Evolutionary conservation across 2,113 vertebrate genomes (phyloP).

Genomic region (Macaca fascicularis): T2T-MFA8v1.1 NC_088381.1:44164501-44165000

Average conservation of each 20-base stretch:
- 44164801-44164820: slow-evolving; percentile 37
- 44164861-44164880: slow-evolving; percentile 76
- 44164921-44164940: slow-evolving; percentile 50
- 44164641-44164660: slow-evolving; percentile 74
- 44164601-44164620: slow-evolving; percentile 66
- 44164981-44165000: slow-evolving; percentile 72
- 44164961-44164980: slow-evolving; percentile 51
- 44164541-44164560: slow-evolving; percentile 50
- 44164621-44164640: slow-evolving; percentile 68
- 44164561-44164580: slow-evolving; percentile 59
- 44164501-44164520: background rate
- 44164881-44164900: slow-evolving; percentile 63
- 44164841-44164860: slow-evolving; percentile 47
- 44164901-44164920: slow-evolving; percentile 23
- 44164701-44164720: slow-evolving; percentile 61
- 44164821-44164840: slow-evolving; percentile 45
- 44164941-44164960: slow-evolving; percentile 62
- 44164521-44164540: background rate
- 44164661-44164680: slow-evolving; percentile 75
- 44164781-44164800: slow-evolving; percentile 51
- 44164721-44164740: slow-evolving; percentile 66
- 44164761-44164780: slow-evolving; percentile 41
- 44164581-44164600: slow-evolving; percentile 71
- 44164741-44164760: slow-evolving; percentile 66
- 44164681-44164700: slow-evolving; percentile 77